phyloP scores from a whole-genome alignment of 2,888 invertebrate species.

The Unio pictorum region DNA sequence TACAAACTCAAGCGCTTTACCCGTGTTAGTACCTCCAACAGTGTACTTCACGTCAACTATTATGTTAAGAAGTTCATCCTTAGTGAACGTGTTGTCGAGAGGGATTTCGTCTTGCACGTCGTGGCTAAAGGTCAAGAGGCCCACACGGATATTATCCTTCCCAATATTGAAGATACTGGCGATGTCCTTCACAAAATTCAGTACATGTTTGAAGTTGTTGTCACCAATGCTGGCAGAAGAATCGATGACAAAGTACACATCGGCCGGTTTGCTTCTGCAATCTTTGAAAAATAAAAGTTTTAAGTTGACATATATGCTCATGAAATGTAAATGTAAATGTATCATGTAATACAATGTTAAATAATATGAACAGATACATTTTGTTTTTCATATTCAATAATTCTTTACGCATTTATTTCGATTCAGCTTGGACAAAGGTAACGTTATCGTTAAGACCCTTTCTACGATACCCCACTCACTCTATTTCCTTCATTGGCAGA shows the following conservation, averaged over 20 bases:
- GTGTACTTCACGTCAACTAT: conserved; percentile 30
- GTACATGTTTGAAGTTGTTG: conserved; percentile 52
- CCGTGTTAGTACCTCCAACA: conserved; percentile 48
- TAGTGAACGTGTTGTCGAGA: conserved; percentile 27
- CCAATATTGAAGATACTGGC: conserved; percentile 45
- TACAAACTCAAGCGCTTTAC: conserved; percentile 40
- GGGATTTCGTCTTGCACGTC: conserved; percentile 29
- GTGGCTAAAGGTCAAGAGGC: conserved; percentile 45
- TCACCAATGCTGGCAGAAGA: conserved; percentile 56
- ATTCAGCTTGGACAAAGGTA: no score
- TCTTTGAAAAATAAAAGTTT: conserved; percentile 17
- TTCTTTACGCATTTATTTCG: no score
- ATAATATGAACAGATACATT: no score
- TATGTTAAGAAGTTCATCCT: conserved; percentile 27
- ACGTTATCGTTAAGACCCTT: no score
- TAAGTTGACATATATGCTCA: not conserved
- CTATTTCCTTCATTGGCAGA: no score
- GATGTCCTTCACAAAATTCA: conserved; percentile 45
- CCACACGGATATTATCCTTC: conserved; percentile 42
- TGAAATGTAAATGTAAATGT: no score
- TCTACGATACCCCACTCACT: no score
- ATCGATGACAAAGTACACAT: conserved; percentile 46
- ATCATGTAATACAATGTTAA: no score
- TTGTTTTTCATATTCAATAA: no score
- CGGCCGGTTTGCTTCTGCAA: conserved; percentile 53